Conservation (phyloP, 2,797 vertebrate genomes). For the Gallinago solitaria region DNA sequence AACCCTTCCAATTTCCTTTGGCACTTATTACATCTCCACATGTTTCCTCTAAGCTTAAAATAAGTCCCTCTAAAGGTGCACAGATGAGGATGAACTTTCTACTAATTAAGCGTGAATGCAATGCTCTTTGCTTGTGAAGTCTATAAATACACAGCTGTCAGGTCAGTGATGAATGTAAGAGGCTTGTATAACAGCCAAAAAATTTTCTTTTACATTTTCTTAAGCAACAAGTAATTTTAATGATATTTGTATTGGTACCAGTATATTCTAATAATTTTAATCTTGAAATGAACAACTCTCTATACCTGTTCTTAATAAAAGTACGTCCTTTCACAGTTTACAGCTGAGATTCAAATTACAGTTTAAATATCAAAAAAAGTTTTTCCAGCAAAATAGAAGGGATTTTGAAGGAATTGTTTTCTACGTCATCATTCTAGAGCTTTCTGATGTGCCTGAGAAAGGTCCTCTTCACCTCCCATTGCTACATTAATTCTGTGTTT, state of each 20-base stretch:
- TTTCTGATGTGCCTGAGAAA: not conserved
- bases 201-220: not conserved
- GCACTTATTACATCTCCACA: not conserved
- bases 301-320: not conserved
- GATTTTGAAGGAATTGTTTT: not conserved
- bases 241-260: not conserved
- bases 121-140: not conserved
- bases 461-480: not conserved
- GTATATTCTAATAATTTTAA: not conserved
- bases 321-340: not conserved
- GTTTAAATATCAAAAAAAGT: not conserved
- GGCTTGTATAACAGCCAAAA: not conserved
- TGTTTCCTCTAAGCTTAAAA: constrained; percentile 19
- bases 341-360: not conserved
- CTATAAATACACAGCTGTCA: not conserved
- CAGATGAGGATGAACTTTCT: not conserved
- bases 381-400: not conserved
- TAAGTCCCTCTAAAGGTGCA: not conserved
- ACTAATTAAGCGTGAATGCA: constrained; percentile 3
- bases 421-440: not conserved
- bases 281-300: not conserved
- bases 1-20: constrained; percentile 19
- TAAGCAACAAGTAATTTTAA: not conserved
- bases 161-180: not conserved
- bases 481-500: not conserved